Base-by-base conservation (phyloP, 2,888 invertebrate genomes). In the Tiliacea citrago region DNA sequence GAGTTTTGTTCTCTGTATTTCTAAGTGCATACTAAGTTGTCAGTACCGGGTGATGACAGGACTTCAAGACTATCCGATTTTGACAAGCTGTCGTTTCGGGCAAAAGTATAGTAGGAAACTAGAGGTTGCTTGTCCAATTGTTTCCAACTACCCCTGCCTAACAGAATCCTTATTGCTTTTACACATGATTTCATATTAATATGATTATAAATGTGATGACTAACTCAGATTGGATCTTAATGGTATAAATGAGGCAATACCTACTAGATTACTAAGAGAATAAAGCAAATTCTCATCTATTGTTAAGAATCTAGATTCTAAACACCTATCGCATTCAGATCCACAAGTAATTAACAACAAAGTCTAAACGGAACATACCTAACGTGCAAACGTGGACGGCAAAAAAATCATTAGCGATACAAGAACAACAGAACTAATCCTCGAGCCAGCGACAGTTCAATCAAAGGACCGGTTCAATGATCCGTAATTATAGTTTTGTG, bases 401-500 rank as follows among this genome's bases (percentile, higher is more conserved):
- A 70, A 85, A 82, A 79, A 85, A 73, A 77, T 77, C 75, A 74
- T 81, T 77, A 81, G 49, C 42, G 45, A 75, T 75, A 76, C 68
- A 66, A 71, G 68, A 70, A 72, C 73, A 71, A 76, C 76, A 70
- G 49, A 77, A 70, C 72, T 71, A 82, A 84, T 84, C 75, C 76
- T 61, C 81, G 58, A 79, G 55, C 79, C 69, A 79, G 75, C 87
- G 78, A 85, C 76, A 77, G 75, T 79, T 78, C 73, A 81, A 86
- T 86, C 79, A 82, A 80, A 85, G 65, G 62, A 75, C 67, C 82
- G 73, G 86, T 85, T 87, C 86, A 86, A 81, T 77, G 87, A 85
- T 87, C 86, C 80, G 69, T 84, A 84, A 86, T 87, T 84, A 86
- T 74, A 82, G 80, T 83, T 81, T 77, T 83, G 85, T 70, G 82